Percentiles rank a stretch among this genome's conserved stretches.
These are phyloP conservation scores for Oreocharis arfaki DNA, from an alignment of 2,113 vertebrate species.

Conservation along the genomic window DNA sequence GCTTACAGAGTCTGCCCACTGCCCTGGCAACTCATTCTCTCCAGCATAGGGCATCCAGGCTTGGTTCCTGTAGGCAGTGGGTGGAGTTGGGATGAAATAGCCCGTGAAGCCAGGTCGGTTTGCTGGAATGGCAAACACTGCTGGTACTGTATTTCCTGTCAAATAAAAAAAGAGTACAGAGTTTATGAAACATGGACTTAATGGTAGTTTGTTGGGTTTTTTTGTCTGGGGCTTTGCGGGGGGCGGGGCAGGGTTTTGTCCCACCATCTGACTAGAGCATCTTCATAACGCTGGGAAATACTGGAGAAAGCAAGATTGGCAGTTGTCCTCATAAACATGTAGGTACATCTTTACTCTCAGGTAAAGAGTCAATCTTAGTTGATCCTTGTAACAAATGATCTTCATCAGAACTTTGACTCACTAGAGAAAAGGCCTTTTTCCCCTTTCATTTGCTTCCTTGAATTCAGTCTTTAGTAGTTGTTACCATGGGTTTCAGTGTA, in stretches of 20 bases:
- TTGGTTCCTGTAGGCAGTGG: slow-evolving; percentile 89
- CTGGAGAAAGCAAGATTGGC: background rate
- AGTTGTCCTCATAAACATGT: background rate
- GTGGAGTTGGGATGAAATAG: slow-evolving; percentile 90
- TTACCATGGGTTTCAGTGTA: background rate
- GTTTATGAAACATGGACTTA: background rate
- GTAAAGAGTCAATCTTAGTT: background rate
- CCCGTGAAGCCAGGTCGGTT: slow-evolving; percentile 87
- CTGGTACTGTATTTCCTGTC: slow-evolving; percentile 92
- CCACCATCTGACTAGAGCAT: background rate
- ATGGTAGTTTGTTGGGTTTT: too few relatives aligned
- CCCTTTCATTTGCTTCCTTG: background rate
- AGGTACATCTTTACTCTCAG: too few relatives aligned
- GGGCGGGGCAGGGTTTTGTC: background rate
- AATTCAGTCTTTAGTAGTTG: background rate
- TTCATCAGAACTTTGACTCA: background rate
- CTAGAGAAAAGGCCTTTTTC: background rate
- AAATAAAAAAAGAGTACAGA: background rate
- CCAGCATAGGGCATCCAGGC: slow-evolving; percentile 96
- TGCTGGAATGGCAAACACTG: slow-evolving; percentile 95
- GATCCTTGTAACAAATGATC: background rate
- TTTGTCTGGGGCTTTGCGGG: background rate
- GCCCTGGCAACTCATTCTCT: slow-evolving; percentile 87
- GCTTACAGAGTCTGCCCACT: slow-evolving; percentile 96
- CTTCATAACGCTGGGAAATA: background rate